phyloP scores from a whole-genome alignment of 2,797 vertebrate genomes.

The Argyrosomus regius region DNA sequence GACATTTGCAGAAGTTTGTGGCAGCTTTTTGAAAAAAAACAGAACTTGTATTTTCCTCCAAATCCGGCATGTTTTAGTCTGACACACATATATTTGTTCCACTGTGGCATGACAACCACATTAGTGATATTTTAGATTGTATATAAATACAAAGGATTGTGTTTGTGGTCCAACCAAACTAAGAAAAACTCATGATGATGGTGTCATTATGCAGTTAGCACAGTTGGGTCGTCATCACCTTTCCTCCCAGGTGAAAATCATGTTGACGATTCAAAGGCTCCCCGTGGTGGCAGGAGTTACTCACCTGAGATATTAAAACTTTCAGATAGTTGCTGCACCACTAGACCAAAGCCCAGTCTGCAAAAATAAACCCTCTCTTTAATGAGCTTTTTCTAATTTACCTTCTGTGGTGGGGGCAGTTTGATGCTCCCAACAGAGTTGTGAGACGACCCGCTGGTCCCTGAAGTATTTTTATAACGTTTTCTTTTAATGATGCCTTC shows the following conservation, averaged over 20 bases:
- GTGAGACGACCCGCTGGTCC: neutral
- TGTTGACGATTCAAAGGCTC: neutral
- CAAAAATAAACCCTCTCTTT: conserved; percentile 1
- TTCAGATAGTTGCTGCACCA: conserved; percentile 2
- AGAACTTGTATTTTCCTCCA: neutral
- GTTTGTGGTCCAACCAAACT: neutral
- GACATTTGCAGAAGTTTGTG: neutral
- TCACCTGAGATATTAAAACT: conserved; percentile 38
- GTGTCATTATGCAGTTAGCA: neutral
- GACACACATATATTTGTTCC: neutral
- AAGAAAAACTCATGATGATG: neutral
- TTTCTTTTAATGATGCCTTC: neutral
- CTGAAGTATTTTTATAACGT: neutral
- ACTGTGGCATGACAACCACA: neutral
- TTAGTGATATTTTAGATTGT: neutral
- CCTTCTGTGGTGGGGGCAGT: neutral
- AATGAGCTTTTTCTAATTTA: conserved; percentile 14
- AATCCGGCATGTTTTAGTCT: neutral
- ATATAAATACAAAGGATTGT: neutral
- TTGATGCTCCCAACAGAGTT: neutral
- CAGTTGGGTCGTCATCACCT: neutral
- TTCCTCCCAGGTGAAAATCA: neutral
- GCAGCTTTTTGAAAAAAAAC: neutral
- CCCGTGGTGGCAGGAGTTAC: neutral
- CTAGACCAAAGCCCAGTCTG: neutral